Percentiles rank a stretch among this genome's conserved stretches.
These are phyloP conservation scores for Drosophila mimica DNA, from an alignment of 2,888 invertebrate species.

Conservation along the genomic window DNA sequence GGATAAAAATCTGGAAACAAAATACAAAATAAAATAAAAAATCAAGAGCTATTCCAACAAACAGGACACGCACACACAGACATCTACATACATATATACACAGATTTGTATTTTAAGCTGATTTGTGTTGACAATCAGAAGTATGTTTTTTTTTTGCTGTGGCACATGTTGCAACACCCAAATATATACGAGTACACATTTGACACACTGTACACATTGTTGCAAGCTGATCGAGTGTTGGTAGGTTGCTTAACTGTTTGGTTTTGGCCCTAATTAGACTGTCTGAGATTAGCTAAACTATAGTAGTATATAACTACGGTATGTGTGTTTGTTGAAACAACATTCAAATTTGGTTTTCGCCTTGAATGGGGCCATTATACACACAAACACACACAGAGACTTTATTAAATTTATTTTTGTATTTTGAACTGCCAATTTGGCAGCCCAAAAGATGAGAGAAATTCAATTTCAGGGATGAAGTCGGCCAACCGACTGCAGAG, in stretches of 20 bases:
- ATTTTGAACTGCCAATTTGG: constrained; percentile 54
- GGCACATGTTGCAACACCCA: constrained; percentile 13
- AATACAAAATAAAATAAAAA: background rate
- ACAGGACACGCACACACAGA: background rate
- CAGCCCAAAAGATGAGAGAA: constrained; percentile 53
- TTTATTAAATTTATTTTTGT: constrained; percentile 53
- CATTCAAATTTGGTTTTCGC: constrained; percentile 23
- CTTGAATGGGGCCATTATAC: constrained; percentile 3
- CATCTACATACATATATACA: background rate
- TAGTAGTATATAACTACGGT: background rate
- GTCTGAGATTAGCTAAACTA: constrained; percentile 8
- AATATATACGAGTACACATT: background rate
- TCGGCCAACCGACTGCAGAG: constrained; percentile 20
- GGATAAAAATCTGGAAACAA: constrained; percentile 26
- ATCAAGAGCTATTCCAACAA: constrained; percentile 8
- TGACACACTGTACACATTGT: constrained; percentile 2
- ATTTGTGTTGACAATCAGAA: constrained; percentile 40
- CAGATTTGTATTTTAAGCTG: constrained; percentile 58
- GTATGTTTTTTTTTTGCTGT: background rate
- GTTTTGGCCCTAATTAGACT: constrained; percentile 48
- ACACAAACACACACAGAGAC: constrained; percentile 1
- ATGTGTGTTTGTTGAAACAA: constrained; percentile 19
- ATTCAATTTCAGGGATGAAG: constrained; percentile 49
- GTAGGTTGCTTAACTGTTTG: constrained; percentile 38
- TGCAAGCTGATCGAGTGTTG: constrained; percentile 6